Base-by-base conservation (phyloP, 2,797 vertebrate genomes). In the Oryzias sinensis region DNA sequence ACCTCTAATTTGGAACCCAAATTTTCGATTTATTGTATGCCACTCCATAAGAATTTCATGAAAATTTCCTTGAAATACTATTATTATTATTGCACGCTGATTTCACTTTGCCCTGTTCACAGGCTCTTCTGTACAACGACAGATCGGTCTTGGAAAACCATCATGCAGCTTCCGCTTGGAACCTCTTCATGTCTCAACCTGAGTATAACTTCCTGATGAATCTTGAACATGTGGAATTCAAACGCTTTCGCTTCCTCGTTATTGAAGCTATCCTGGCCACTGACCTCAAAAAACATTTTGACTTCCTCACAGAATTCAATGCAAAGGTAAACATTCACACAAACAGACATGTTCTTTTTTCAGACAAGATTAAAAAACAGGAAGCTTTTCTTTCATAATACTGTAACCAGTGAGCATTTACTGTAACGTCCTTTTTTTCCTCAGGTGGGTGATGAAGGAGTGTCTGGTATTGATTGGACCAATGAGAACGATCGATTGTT, bases 271-370 rank as follows among this genome's bases (percentile, higher is more conserved):
- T 99, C 77, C 87, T 99, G 77, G 97, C 97, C 70, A 99, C 97
- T 0, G 97, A 99, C 85, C 92, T 99, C 68, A 99, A 99, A 90
- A 98, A 98, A 84, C 97, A 99, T 86, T 99, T 99, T 48, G 97
- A 99, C 84, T 99, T 99, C 18, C 91, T 99, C 1, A 93, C 97
- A 62, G 97, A 94, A 80, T 97, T 99, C 86, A 99, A 99, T 14
- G 92, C 96, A 70, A 99, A 99, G 94, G 97, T 98, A 88, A 80
- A 49, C 3, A 41, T 27, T 51, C 3, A 14, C 8, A 33, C 29
- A 33, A 1, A 7, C 27, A 27, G 6, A 6, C 27, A 27, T 27
- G 5, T 5, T 6, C 6, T 33, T 33, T 37, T 37, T 37, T 37
- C 33, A 49, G 24, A 52, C 6, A 17, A 9, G 8, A 14, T 24